These are phyloP conservation scores for Oryzias celebensis DNA, from an alignment of 2,113 vertebrate species.

Conservation along the genomic window DNA sequence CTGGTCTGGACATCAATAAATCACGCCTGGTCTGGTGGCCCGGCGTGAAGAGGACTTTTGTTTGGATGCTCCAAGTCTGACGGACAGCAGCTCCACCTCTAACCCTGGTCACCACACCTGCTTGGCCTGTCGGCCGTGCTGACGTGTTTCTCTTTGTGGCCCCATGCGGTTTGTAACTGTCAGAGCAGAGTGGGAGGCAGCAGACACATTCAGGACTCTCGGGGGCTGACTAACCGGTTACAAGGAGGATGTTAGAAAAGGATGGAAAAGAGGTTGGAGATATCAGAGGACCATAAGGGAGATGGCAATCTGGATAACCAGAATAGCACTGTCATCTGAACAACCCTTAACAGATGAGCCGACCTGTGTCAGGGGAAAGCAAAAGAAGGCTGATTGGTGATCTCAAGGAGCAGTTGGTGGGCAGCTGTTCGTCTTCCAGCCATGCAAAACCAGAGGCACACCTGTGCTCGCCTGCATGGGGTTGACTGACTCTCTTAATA, in stretches of 20 bases:
- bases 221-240: background rate
- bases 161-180: conserved; percentile 36
- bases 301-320: conserved; percentile 31
- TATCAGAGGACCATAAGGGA: conserved; percentile 16
- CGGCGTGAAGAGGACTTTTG: conserved; percentile 34
- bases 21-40: conserved; percentile 35
- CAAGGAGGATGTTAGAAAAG: background rate
- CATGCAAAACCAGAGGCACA: conserved; percentile 52
- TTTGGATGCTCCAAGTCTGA: conserved; percentile 47
- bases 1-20: conserved; percentile 29
- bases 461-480: conserved; percentile 54
- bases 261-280: conserved; percentile 11
- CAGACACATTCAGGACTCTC: conserved; percentile 41
- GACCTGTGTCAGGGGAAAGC: conserved; percentile 30
- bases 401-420: conserved; percentile 39
- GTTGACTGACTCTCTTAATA: conserved; percentile 29
- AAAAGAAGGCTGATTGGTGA: conserved; percentile 47
- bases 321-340: conserved; percentile 56
- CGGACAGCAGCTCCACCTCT: conserved; percentile 67
- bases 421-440: conserved; percentile 60
- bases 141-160: conserved; percentile 65
- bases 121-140: conserved; percentile 50
- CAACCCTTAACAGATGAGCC: conserved; percentile 57
- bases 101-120: conserved; percentile 50
- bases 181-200: conserved; percentile 31